A percentile compares a stretch with the other conserved stretches of the same genome.
Evolutionary conservation across 2,888 invertebrate species (phyloP).

Genomic region (Chymomyza procnemis): DNA sequence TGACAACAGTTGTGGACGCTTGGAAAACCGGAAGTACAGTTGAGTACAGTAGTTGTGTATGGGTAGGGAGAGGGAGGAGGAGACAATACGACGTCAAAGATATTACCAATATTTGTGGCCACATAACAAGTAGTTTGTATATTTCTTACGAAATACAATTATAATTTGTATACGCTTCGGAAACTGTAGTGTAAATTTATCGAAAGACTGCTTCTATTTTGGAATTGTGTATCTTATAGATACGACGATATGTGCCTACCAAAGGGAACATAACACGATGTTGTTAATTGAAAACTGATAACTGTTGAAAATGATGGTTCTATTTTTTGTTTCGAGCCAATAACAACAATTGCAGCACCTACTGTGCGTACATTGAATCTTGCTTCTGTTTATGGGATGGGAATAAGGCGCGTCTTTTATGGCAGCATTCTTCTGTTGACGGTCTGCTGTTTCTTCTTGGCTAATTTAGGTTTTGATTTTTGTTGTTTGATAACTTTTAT

Average conservation of each 20-base stretch:
- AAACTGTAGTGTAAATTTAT: conserved; percentile 1
- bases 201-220: conserved; percentile 27
- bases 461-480: conserved; percentile 14
- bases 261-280: conserved; percentile 61
- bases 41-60: conserved; percentile 13
- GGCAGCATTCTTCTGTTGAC: background rate
- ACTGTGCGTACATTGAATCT: conserved; percentile 37
- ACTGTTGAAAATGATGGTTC: conserved; percentile 22
- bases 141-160: background rate
- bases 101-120: background rate
- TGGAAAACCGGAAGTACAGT: conserved; percentile 57
- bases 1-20: conserved; percentile 44
- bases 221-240: conserved; percentile 50
- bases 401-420: conserved; percentile 21
- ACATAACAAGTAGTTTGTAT: conserved; percentile 11
- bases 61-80: conserved; percentile 4
- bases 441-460: background rate
- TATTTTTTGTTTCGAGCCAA: background rate
- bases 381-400: conserved; percentile 42
- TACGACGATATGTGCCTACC: conserved; percentile 40
- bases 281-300: conserved; percentile 75
- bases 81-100: background rate
- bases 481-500: conserved; percentile 59
- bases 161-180: background rate
- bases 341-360: background rate